A percentile compares a stretch with the other conserved stretches of the same genome.
Evolutionary conservation across 1,140 invertebrate genomes (phyloP).

Genomic region (Drosophila trapezifrons): DNA sequence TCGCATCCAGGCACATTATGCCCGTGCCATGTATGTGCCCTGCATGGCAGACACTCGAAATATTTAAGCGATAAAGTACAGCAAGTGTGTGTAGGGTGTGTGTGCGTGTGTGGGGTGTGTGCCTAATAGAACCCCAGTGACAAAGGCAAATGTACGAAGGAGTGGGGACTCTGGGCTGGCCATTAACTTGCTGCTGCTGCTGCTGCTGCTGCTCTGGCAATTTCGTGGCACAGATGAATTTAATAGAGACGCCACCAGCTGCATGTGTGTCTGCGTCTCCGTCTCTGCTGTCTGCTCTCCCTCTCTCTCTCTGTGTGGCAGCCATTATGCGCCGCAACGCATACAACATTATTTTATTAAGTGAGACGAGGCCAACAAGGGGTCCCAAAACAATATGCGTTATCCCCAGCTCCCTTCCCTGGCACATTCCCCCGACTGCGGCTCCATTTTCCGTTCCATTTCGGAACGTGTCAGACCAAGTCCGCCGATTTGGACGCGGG

Average conservation of each 20-base stretch:
- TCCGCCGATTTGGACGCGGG: constrained; percentile 33
- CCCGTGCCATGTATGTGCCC: constrained; percentile 51
- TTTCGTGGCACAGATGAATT: constrained; percentile 70
- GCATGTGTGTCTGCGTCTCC: constrained; percentile 36
- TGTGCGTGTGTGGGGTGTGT: constrained; percentile 33
- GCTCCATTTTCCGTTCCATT: constrained; percentile 12
- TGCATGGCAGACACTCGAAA: constrained; percentile 71
- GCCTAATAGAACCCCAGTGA: constrained; percentile 77
- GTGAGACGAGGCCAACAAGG: constrained; percentile 48
- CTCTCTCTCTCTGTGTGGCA: constrained; percentile 19
- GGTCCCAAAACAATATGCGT: constrained; percentile 56
- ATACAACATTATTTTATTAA: constrained; percentile 79
- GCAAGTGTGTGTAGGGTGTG: constrained; percentile 9
- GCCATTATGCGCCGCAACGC: constrained; percentile 67
- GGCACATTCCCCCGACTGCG: constrained; percentile 2
- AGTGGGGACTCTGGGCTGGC: constrained; percentile 36
- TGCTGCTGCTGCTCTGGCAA: constrained; percentile 40
- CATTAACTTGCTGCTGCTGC: constrained; percentile 68
- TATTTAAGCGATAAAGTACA: constrained; percentile 76
- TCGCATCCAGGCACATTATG: constrained; percentile 61
- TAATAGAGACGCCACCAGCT: constrained; percentile 69
- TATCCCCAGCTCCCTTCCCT: neutral
- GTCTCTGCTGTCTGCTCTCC: neutral
- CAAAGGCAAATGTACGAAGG: constrained; percentile 50
- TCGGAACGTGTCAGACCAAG: constrained; percentile 36